These are phyloP conservation scores for Anisognathus igniventris DNA, from an alignment of 2,797 vertebrate species.

Conservation along the genomic window DNA sequence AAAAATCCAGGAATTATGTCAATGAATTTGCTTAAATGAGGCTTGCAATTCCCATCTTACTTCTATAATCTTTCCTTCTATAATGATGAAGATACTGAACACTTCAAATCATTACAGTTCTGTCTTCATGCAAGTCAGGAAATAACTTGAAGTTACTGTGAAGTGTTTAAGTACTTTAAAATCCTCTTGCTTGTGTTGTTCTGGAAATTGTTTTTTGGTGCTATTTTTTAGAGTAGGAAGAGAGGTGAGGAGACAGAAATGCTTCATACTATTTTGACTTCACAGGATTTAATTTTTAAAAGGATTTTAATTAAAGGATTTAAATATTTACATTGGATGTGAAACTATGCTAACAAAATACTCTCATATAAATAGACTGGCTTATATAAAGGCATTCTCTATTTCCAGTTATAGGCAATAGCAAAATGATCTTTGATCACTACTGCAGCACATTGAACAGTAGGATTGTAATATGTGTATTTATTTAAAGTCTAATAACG, in stretches of 20 bases:
- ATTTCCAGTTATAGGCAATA: neutral
- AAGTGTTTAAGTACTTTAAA: neutral
- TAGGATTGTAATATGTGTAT: neutral
- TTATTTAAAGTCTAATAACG: neutral
- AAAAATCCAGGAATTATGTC: neutral
- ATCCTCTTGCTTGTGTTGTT: neutral
- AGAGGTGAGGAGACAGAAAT: neutral
- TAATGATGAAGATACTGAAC: neutral
- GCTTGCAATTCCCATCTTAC: neutral
- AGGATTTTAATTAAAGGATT: slow-evolving; percentile 3
- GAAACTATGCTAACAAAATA: neutral
- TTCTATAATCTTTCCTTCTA: neutral
- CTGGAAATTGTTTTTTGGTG: neutral
- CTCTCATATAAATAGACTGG: neutral
- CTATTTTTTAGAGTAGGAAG: neutral
- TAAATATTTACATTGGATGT: slow-evolving; percentile 1
- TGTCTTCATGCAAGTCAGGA: neutral
- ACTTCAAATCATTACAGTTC: neutral
- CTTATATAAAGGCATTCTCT: neutral
- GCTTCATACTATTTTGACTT: neutral
- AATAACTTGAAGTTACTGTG: neutral
- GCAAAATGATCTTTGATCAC: neutral
- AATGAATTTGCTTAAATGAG: neutral
- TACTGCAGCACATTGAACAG: neutral
- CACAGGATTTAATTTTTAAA: neutral